Percentiles rank a stretch among this genome's conserved stretches.
phyloP scores from a whole-genome alignment of 2,113 vertebrate species.

The Eretmochelys imbricata region DNA sequence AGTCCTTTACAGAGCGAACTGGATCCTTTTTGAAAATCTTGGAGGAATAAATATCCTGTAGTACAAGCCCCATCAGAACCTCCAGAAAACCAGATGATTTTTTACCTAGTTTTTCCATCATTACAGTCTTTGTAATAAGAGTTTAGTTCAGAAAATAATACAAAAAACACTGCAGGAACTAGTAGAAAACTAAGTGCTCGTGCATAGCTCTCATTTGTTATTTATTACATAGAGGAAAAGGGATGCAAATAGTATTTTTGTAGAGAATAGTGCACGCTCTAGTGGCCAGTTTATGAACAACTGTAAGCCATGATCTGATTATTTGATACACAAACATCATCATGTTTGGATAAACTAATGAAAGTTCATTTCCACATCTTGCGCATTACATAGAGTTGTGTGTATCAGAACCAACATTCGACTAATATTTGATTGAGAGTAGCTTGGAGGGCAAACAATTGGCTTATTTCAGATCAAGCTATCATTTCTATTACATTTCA shows the following conservation, averaged over 20 bases:
- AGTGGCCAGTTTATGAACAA: neutral
- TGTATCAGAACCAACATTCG: neutral
- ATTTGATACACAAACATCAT: neutral
- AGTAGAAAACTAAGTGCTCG: accelerated
- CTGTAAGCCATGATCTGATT: neutral
- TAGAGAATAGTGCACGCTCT: neutral
- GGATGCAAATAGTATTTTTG: accelerated
- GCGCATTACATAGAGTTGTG: neutral
- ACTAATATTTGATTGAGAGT: neutral
- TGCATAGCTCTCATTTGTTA: neutral
- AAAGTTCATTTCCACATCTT: neutral
- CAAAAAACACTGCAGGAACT: neutral
- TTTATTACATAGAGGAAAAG: accelerated
- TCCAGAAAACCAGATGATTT: neutral
- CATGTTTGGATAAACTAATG: neutral
- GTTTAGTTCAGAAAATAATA: neutral
- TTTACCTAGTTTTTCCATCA: neutral
- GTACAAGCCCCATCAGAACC: neutral
- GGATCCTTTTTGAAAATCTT: neutral
- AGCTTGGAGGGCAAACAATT: neutral
- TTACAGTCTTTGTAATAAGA: neutral
- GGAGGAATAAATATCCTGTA: neutral
- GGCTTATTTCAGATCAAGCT: neutral
- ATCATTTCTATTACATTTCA: neutral
- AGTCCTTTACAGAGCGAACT: neutral